Evolutionary conservation across 2,888 invertebrate genomes (phyloP).

Genomic region (Drosophila tanythrix): DNA sequence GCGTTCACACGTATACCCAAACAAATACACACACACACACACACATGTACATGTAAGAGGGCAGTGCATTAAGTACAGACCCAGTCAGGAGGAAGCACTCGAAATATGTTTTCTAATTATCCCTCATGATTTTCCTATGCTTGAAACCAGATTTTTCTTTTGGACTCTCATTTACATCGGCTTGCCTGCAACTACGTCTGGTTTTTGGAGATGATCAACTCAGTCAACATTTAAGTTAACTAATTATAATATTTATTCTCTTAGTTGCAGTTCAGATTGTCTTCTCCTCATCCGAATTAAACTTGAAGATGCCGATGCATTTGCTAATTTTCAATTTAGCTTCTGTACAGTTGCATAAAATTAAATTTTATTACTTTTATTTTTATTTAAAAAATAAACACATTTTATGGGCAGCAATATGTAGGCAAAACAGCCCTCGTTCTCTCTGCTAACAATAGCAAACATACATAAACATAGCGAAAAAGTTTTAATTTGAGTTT

Average conservation of each 20-base stretch:
- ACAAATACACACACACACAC: slow-evolving; percentile 17
- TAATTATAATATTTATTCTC: background rate
- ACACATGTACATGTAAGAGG: background rate
- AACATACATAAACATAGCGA: background rate
- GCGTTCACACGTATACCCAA: slow-evolving; percentile 49
- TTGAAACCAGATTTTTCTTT: background rate
- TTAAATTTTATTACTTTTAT: background rate
- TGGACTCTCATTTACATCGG: background rate
- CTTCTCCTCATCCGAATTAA: background rate
- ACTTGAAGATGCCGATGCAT: no score
- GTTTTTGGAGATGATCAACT: background rate
- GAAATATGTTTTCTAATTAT: slow-evolving; percentile 2
- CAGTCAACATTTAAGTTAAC: background rate
- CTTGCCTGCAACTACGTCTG: background rate
- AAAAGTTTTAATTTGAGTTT: background rate
- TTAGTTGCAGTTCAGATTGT: background rate
- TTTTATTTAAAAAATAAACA: background rate
- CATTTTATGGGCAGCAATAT: background rate
- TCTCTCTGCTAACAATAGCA: accelerated
- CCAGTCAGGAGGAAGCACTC: background rate
- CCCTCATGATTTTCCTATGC: background rate
- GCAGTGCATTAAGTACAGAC: slow-evolving; percentile 19
- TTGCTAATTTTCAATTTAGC: background rate
- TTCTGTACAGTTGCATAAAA: background rate
- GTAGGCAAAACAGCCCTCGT: background rate